A percentile compares a stretch with the other conserved stretches of the same genome.
These are phyloP conservation scores for Pachyrhynchus sulphureomaculatus DNA, from an alignment of 1,140 invertebrate species.

Conservation along the genomic window DNA sequence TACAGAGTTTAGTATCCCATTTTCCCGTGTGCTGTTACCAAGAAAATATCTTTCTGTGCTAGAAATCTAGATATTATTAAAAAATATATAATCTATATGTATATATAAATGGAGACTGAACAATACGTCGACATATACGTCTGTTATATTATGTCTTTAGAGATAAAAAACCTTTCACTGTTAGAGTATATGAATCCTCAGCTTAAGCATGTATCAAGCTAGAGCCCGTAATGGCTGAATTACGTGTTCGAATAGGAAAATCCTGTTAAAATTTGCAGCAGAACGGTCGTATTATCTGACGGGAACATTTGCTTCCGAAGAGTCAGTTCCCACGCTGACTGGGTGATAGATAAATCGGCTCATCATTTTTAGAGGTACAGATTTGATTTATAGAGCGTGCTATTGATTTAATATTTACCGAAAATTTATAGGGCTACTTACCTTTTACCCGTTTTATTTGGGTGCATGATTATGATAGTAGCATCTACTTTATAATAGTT, in stretches of 20 bases:
- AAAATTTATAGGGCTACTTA: too few relatives aligned
- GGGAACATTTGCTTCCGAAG: conserved; percentile 27
- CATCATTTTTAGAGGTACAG: conserved; percentile 16
- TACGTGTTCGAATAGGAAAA: conserved; percentile 29
- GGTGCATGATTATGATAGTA: too few relatives aligned
- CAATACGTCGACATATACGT: not conserved
- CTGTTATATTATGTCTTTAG: not conserved
- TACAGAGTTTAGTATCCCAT: too few relatives aligned
- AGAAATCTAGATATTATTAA: too few relatives aligned
- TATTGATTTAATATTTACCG: too few relatives aligned
- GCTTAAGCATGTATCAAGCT: conserved; percentile 24
- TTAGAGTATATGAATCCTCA: conserved; percentile 4
- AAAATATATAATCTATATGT: too few relatives aligned
- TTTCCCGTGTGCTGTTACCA: too few relatives aligned
- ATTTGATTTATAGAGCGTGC: conserved; percentile 6
- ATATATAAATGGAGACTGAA: too few relatives aligned
- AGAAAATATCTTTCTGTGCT: too few relatives aligned
- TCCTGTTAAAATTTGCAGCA: conserved; percentile 31
- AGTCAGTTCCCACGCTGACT: conserved; percentile 24
- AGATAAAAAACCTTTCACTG: conserved; percentile 1
- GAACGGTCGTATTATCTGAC: conserved; percentile 25
- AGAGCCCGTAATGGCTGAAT: conserved; percentile 29
- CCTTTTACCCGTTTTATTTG: not conserved
- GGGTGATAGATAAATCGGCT: conserved; percentile 12
- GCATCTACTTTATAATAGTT: too few relatives aligned